Base-by-base conservation (phyloP, 2,113 vertebrate genomes). In the Tympanuchus pallidicinctus region DNA sequence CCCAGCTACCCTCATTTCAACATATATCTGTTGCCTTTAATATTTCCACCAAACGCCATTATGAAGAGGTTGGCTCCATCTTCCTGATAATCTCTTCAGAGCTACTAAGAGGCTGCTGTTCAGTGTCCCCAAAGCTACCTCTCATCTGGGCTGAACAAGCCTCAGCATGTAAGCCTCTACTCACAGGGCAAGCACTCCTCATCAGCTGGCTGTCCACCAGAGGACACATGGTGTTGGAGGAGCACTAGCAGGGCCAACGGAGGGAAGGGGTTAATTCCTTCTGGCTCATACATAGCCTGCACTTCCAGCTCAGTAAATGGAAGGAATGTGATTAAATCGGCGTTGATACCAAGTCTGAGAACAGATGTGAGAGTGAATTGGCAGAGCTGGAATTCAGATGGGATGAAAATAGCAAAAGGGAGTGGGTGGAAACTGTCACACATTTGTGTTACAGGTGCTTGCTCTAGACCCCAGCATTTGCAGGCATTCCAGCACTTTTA, bases 331-430 rank as follows among this genome's bases (percentile, higher is more conserved):
- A 90, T 83, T 92, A 95, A 95, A 86, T 57, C 1, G 2, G 43
- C 64, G 72, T 75, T 88, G 90, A 92, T 95, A 95, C 61, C 79
- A 83, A 88, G 75, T 60, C 85, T 93, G 72, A 92, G 87, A 94
- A 88, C 91, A 93, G 87, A 93, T 96, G 95, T 96, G 90, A 94
- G 79, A 95, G 67, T 75, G 89, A 92, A 94, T 88, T 94, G 88
- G 85, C 87, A 83, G 82, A 88, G 87, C 57, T 64, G 72, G 85
- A 91, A 94, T 93, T 95, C 87, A 88, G 38, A 85, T 45, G 38
- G 86, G 87, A 94, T 72, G 74, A 89, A 97, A 96, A 95, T 94
- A 96, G 93, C 69, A 88, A 88, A 88, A 89, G 14, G 27, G 93
- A 95, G 85, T 90, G 85, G 85, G 82, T 91, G 69, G 82, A 64